A percentile compares a stretch with the other conserved stretches of the same genome.
Evolutionary conservation across 2,797 vertebrate genomes (phyloP).

Genomic region (Diceros bicornis): DNA sequence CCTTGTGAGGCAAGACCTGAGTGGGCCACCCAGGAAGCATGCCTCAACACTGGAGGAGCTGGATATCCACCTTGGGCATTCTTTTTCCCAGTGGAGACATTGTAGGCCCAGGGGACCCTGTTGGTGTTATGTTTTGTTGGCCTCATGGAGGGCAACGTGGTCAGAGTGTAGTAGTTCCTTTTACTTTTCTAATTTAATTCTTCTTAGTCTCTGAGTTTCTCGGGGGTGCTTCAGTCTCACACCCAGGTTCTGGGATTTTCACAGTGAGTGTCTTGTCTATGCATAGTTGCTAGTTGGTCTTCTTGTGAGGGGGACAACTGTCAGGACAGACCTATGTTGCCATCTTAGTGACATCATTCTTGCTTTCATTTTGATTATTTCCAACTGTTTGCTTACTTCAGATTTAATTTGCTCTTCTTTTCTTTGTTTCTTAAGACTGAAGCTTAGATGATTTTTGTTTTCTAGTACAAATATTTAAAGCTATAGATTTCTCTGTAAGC

Average conservation of each 20-base stretch:
- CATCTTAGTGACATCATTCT: background rate
- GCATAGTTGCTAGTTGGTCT: background rate
- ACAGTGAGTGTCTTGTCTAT: background rate
- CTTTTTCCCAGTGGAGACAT: background rate
- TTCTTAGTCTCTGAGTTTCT: background rate
- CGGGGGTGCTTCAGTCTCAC: background rate
- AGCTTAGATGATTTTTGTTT: background rate
- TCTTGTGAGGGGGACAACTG: background rate
- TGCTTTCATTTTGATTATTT: background rate
- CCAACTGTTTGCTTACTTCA: background rate
- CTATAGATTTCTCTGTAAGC: background rate
- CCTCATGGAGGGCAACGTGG: background rate
- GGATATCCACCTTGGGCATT: background rate
- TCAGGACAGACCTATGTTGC: background rate
- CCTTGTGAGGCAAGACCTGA: background rate
- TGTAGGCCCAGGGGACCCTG: background rate
- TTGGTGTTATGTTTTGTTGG: background rate
- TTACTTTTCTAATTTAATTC: background rate
- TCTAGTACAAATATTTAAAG: background rate
- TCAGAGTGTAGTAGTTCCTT: background rate
- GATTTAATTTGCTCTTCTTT: background rate
- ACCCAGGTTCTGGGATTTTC: background rate
- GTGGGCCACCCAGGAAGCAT: background rate
- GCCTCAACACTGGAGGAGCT: background rate
- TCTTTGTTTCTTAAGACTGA: background rate